Evolutionary conservation across 2,888 invertebrate genomes (phyloP), one percentile per base, ranked within the genome.

Genomic region (Bibio marci): DNA sequence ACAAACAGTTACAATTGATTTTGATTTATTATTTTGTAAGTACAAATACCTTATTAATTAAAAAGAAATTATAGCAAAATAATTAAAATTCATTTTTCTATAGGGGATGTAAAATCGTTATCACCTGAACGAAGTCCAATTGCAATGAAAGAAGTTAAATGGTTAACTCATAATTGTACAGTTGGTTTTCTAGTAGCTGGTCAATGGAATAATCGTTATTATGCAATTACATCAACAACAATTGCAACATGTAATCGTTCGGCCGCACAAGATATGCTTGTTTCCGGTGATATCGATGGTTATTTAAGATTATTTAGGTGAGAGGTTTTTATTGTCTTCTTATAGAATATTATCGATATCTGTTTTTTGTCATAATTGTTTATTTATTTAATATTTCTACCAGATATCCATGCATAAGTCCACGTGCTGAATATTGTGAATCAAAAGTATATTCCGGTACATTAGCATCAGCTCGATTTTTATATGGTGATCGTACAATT

Each of bases 121-220:
- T 80, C 85, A 2, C 80, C 83, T 8, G 86, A 88, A 54, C 86
- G 86, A 55, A 85, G 86, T 56, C 83, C 86, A 3, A 71, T 85
- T 44, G 82, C 83, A 3, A 86, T 87, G 82, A 85, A 88, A 56
- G 88, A 88, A 53, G 78, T 83, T 2, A 86, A 86, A 59, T 90
- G 88, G 88, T 72, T 80, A 46, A 80, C 85, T 2, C 81, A 82
- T 50, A 88, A 86, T 50, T 81, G 82, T 34, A 83, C 83, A 1
- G 80, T 90, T 32, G 87, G 88, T 41, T 88, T 83, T 61, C 69
- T 86, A 51, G 81, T 87, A 6, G 79, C 85, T 48, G 88, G 88
- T 38, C 79, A 86, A 63, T 88, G 88, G 88, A 87, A 83, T 54
- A 88, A 88, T 56, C 73, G 86, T 18, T 87, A 81, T 59, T 87